Evolutionary conservation across 2,888 invertebrate genomes (phyloP).

Genomic region (Priapulus caudatus): DNA sequence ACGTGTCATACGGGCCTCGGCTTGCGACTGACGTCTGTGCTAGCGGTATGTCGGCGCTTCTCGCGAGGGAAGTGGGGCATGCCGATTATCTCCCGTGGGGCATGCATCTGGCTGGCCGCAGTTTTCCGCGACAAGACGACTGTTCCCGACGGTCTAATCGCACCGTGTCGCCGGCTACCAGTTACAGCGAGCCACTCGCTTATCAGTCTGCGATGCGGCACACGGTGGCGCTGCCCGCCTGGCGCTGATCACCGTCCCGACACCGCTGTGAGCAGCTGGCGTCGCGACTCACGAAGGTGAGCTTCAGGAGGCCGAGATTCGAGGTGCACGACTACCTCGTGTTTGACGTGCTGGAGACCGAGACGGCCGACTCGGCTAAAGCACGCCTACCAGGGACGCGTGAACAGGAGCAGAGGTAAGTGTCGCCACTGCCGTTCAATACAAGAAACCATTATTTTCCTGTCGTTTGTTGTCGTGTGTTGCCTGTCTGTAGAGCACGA

Average conservation of each 20-base stretch:
- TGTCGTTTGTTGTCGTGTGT: too few relatives aligned
- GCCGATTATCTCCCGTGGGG: background rate
- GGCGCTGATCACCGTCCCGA: background rate
- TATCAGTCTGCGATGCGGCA: background rate
- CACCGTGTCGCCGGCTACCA: background rate
- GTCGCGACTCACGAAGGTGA: background rate
- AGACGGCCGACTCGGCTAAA: background rate
- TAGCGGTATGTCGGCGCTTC: background rate
- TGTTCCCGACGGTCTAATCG: background rate
- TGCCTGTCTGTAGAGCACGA: too few relatives aligned
- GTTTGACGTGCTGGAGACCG: background rate
- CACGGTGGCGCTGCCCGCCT: background rate
- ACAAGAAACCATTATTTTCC: too few relatives aligned
- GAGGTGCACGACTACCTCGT: background rate
- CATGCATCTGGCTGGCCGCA: background rate
- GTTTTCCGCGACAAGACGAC: background rate
- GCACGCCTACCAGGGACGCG: background rate
- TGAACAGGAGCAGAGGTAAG: background rate
- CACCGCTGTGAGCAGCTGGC: background rate
- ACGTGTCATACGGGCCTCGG: background rate
- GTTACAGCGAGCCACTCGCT: background rate
- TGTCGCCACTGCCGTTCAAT: too few relatives aligned
- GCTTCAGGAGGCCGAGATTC: background rate
- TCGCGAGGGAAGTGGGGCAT: background rate
- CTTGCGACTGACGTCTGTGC: background rate